A percentile compares a stretch with the other conserved stretches of the same genome.
These are phyloP conservation scores for Sus cebifrons DNA, from an alignment of 2,797 vertebrate species.

Conservation along the genomic window DNA sequence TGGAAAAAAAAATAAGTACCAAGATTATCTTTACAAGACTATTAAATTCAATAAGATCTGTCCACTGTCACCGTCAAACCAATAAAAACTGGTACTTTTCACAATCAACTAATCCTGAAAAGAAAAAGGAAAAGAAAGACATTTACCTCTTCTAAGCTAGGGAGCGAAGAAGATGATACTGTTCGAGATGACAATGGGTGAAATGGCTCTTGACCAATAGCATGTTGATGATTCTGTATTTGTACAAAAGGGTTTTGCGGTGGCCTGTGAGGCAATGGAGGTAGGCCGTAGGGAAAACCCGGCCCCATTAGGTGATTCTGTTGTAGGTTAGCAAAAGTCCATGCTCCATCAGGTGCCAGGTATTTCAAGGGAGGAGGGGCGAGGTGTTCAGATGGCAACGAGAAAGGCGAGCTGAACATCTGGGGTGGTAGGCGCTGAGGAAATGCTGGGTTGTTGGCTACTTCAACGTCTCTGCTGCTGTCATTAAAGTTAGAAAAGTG, in stretches of 20 bases:
- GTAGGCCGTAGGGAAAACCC: conserved; percentile 95
- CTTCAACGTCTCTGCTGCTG: conserved; percentile 92
- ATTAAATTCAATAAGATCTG: not conserved
- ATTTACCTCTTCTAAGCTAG: conserved; percentile 98
- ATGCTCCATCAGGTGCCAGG: conserved; percentile 97
- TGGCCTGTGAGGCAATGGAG: conserved; percentile 95
- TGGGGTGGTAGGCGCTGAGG: conserved; percentile 93
- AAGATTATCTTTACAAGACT: conserved; percentile 42
- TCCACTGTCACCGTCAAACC: conserved; percentile 11
- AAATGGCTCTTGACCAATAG: conserved; percentile 94
- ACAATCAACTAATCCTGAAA: not conserved
- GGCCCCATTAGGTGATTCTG: conserved; percentile 96
- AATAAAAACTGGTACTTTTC: not conserved
- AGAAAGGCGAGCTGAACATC: conserved; percentile 92
- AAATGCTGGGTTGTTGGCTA: conserved; percentile 93
- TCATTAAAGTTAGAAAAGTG: conserved; percentile 94
- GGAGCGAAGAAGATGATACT: conserved; percentile 96
- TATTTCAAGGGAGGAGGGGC: conserved; percentile 96
- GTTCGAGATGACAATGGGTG: conserved; percentile 95
- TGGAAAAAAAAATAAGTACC: not conserved
- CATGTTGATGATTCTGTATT: conserved; percentile 96
- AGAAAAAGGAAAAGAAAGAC: conserved; percentile 25
- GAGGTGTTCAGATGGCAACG: conserved; percentile 94
- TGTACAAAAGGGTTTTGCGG: conserved; percentile 97
- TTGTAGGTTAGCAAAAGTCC: conserved; percentile 95